Conservation (phyloP, 2,797 vertebrate species). For the Argyrosomus regius region DNA sequence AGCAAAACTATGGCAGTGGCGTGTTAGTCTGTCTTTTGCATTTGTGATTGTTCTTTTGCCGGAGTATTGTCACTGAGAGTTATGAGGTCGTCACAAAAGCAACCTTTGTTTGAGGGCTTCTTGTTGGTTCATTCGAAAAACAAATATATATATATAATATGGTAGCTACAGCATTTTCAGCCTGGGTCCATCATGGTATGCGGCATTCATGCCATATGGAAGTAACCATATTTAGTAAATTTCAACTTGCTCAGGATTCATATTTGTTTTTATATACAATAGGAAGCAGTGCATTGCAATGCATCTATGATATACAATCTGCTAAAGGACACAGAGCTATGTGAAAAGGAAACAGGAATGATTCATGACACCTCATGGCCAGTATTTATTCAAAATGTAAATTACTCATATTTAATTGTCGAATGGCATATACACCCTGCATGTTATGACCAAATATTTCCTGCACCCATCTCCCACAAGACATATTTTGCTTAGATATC, state of each 20-base stretch:
- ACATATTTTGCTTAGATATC: neutral
- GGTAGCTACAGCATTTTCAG: neutral
- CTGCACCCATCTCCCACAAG: neutral
- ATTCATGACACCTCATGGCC: neutral
- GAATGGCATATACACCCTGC: no score
- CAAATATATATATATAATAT: slow-evolving; percentile 12
- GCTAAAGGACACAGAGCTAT: neutral
- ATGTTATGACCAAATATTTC: neutral
- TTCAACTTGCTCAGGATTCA: neutral
- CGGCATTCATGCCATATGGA: neutral
- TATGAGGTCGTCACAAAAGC: neutral
- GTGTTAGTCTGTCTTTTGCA: slow-evolving; percentile 21
- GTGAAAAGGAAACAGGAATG: neutral
- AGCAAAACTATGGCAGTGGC: neutral
- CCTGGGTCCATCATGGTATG: neutral
- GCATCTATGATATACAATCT: neutral
- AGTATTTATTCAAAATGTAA: neutral
- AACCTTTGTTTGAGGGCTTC: neutral
- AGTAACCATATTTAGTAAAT: slow-evolving; percentile 6
- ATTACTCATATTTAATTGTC: neutral
- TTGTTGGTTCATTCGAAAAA: neutral
- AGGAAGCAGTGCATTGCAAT: no score
- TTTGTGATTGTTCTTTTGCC: neutral
- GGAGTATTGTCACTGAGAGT: neutral
- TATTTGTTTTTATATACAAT: neutral